These are phyloP conservation scores for Erebia aethiops DNA, from an alignment of 2,888 invertebrate species.

Conservation along the genomic window DNA sequence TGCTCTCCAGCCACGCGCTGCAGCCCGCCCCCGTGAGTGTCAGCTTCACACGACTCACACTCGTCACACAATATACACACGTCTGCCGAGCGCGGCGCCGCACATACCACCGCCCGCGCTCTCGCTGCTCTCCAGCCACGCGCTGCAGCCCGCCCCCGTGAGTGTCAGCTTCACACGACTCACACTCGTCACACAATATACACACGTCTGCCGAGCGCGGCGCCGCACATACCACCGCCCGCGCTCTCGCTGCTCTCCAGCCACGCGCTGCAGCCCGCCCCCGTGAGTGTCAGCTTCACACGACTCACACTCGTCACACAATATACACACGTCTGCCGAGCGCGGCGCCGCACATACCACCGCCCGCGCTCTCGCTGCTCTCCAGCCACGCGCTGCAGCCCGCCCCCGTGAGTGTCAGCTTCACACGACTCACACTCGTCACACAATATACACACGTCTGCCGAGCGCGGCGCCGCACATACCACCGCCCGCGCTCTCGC, in stretches of 20 bases:
- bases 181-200: too few relatives aligned
- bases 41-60: background rate
- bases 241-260: conserved; percentile 25
- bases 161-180: background rate
- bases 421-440: background rate
- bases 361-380: conserved; percentile 28
- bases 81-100: conserved; percentile 51
- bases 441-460: too few relatives aligned
- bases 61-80: too few relatives aligned
- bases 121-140: conserved; percentile 23
- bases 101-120: conserved; percentile 32
- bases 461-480: conserved; percentile 48
- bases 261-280: conserved; percentile 51
- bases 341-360: conserved; percentile 31
- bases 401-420: conserved; percentile 50
- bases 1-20: conserved; percentile 37
- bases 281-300: conserved; percentile 45
- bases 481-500: conserved; percentile 29
- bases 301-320: background rate
- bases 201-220: conserved; percentile 50
- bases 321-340: conserved; percentile 49
- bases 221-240: conserved; percentile 30
- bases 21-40: conserved; percentile 56
- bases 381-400: conserved; percentile 47
- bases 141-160: conserved; percentile 58